Evolutionary conservation across 2,113 vertebrate genomes (phyloP).

Genomic region (Cephalopterus ornatus): DNA sequence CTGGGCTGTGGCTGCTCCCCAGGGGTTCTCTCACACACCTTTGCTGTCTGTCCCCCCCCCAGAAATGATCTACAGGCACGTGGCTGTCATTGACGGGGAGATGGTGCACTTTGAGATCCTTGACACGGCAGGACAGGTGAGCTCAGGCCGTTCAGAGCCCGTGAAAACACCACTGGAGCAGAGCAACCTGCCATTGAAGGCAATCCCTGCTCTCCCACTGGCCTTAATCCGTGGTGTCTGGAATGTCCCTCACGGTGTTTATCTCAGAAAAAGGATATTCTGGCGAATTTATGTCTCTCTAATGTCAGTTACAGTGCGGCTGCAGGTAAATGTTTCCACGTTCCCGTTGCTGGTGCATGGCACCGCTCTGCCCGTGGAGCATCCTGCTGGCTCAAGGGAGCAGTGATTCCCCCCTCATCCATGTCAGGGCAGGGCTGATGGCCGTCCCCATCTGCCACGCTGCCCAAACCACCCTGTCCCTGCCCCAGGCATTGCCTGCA

Average conservation of each 20-base stretch:
- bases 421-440: not conserved
- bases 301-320: rapidly evolving
- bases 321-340: rapidly evolving
- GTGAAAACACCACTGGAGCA: rapidly evolving
- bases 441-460: rapidly evolving
- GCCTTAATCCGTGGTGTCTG: rapidly evolving
- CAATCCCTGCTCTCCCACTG: not conserved
- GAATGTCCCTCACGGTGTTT: rapidly evolving
- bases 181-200: rapidly evolving
- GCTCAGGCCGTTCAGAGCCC: not conserved
- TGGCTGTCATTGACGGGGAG: constrained; percentile 72
- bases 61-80: constrained; percentile 83
- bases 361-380: not conserved
- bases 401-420: not conserved
- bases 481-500: not conserved
- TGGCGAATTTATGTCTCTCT: not conserved
- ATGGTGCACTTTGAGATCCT: constrained; percentile 80
- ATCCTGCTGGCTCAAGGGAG: not conserved
- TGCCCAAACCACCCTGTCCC: not conserved
- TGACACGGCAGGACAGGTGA: constrained; percentile 79
- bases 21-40: not conserved
- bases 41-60: not conserved
- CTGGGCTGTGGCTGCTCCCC: rapidly evolving
- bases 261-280: not conserved
- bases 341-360: rapidly evolving